These are phyloP conservation scores for Myiothlypis coronata DNA, from an alignment of 2,797 vertebrate species.

Conservation along the genomic window DNA sequence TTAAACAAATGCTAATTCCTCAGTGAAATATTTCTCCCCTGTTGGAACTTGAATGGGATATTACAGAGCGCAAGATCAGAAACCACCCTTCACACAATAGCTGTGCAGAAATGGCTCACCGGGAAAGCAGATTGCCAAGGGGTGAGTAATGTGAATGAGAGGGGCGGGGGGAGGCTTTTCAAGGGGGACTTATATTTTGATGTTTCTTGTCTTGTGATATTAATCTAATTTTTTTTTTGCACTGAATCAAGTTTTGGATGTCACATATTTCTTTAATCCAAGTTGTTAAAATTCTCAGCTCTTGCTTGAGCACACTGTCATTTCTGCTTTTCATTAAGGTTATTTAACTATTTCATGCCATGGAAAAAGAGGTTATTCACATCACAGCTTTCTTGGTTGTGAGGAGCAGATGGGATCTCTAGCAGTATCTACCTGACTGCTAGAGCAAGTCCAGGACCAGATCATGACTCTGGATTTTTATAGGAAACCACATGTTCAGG, in stretches of 20 bases:
- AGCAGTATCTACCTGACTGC: not conserved
- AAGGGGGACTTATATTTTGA: not conserved
- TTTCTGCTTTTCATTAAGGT: constrained; percentile 15
- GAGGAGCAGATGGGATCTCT: not conserved
- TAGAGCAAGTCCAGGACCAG: not conserved
- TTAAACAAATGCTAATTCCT: constrained; percentile 25
- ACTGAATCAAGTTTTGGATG: not conserved
- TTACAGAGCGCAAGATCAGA: constrained; percentile 14
- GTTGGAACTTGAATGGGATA: constrained; percentile 44
- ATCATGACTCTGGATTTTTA: not conserved
- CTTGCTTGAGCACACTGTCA: not conserved
- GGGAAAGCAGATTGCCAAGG: not conserved
- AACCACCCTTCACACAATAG: not conserved
- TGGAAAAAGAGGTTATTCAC: not conserved
- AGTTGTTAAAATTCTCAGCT: not conserved
- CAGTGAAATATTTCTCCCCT: not conserved
- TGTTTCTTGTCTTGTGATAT: not conserved
- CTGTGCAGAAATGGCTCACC: not conserved
- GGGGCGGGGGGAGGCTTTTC: not conserved
- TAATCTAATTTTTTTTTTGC: not conserved
- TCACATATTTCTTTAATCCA: not conserved
- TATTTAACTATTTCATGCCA: not conserved
- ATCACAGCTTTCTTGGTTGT: not conserved
- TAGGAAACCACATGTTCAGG: not conserved
- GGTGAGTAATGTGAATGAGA: not conserved